Evolutionary conservation across 1,140 invertebrate genomes (phyloP), one percentile per base, ranked within the genome.

Genomic region (Diploscapter pachys): DNA sequence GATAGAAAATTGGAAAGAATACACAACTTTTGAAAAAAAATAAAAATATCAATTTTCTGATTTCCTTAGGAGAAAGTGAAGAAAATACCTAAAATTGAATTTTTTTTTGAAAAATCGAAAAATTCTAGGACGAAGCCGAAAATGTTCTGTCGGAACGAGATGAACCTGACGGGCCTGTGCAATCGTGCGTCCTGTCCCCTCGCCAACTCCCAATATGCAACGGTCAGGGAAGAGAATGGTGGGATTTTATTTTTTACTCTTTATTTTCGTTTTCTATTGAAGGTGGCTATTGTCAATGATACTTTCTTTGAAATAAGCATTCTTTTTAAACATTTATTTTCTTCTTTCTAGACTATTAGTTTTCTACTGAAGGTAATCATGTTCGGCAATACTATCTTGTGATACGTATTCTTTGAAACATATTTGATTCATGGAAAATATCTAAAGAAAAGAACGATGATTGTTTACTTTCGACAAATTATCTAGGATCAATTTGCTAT

Each of bases 181-280:
- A 95, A 91, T 83, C 88, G 94, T 70, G 88, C 91, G 51, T 92
- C 95, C 0, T 99, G 97, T 88, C 97, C 97, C 0, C 87, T 99
- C 71, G 95, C 96, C 50, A 99, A 99, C 85, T 97, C 94, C 88
- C 94, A 96, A 87, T 99, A 99, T 91, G 97, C 96, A 0, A 99
- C 97, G 4, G 89, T 99, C 3, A 89, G 93, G 81, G 97, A 99
- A 89, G 95, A 99, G 87, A 94, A 96, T 86, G 96, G 89, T 88
- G 81, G 73, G 66, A 54, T 63, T 57, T 70, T 50, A 52, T 8
- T 64, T 55, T 63, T 66, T n/a, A 4, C 8, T 52, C n/a, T 4
- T 67, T 48, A n/a, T 11, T 52, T 54, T 65, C 13, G 62, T 54
- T 8, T n/a, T 53, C 9, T 48, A 11, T 8, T 2, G n/a, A 9